Conservation (phyloP, 2,113 vertebrate genomes). For the Trichechus manatus region DNA sequence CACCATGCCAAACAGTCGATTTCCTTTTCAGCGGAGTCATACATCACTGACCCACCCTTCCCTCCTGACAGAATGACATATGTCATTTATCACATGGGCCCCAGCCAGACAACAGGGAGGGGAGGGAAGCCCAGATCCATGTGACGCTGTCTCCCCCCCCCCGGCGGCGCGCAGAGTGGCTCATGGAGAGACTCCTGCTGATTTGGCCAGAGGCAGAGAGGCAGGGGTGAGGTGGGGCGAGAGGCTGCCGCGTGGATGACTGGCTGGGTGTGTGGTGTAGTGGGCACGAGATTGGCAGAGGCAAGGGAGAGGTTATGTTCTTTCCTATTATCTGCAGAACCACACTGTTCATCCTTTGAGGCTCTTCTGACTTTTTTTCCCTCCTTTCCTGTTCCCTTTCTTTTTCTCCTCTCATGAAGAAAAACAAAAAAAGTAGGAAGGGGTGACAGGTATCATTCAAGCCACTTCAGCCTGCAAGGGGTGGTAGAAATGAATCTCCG, state of each 20-base stretch:
- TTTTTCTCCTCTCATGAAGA: conserved; percentile 37
- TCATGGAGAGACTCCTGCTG: conserved; percentile 72
- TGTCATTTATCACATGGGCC: conserved; percentile 99
- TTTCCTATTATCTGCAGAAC: conserved; percentile 60
- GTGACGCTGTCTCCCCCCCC: conserved; percentile 79
- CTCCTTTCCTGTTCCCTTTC: not conserved
- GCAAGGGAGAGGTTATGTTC: conserved; percentile 59
- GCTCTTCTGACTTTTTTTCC: not conserved
- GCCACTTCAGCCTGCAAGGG: conserved; percentile 90
- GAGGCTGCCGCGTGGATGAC: conserved; percentile 34
- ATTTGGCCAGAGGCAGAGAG: conserved; percentile 44
- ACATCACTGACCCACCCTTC: conserved; percentile 99
- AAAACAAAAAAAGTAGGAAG: too few species aligned
- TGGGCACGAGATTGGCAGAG: conserved; percentile 24
- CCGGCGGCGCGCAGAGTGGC: conserved; percentile 69
- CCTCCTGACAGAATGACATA: conserved; percentile 98
- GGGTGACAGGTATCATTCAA: conserved; percentile 94
- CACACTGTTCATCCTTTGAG: conserved; percentile 41
- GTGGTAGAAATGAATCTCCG: conserved; percentile 93
- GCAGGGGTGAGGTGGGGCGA: not conserved
- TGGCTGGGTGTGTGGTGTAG: conserved; percentile 69
- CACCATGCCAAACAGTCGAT: conserved; percentile 98
- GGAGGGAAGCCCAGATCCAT: conserved; percentile 82
- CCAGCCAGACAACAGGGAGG: conserved; percentile 90
- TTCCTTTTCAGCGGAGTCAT: conserved; percentile 96